Evolutionary conservation across 2,888 invertebrate species (phyloP), one percentile per base, ranked within the genome.

Genomic region (Sinodicranocentrus sp.): DNA sequence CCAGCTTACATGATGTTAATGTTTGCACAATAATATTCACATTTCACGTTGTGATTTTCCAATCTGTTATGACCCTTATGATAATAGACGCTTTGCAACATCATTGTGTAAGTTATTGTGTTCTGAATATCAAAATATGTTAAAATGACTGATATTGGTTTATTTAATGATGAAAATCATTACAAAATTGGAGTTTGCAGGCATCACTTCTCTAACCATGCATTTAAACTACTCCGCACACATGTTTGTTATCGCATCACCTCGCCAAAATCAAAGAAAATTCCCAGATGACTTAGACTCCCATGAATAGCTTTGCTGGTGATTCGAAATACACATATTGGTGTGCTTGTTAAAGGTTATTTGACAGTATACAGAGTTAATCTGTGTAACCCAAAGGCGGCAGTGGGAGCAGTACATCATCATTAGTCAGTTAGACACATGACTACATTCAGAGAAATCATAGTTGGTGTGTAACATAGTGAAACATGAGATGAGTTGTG

Each of bases 211-310:
- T n/a, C n/a, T n/a, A n/a, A n/a, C n/a, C n/a, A n/a, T n/a, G n/a
- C n/a, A n/a, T n/a, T n/a, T n/a, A n/a, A n/a, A n/a, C n/a, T n/a
- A n/a, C n/a, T n/a, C n/a, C n/a, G n/a, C 5, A n/a, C 43, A 39
- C 28, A 39, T 67, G 67, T 39, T 21, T 44, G 21, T 43, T 43
- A 26, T 39, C 43, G 6, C 28, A 43, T 67, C 44, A 43, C 1
- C 13, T n/a, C n/a, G n/a, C n/a, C n/a, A n/a, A n/a, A n/a, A n/a
- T n/a, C n/a, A n/a, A n/a, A n/a, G 73, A 75, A 63, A 52, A 52
- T 48, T 75, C 73, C 63, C 73, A 75, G 73, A 75, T 63, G 63
- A 75, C 25, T 39, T 43, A 2, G 39, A 33, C 28, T 65, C 10
- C 10, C 26, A 33, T 54, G 71, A 19, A 28, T 52, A 10, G 3